Percentiles rank a stretch among this genome's conserved stretches.
Evolutionary conservation across 2,888 invertebrate species (phyloP).

Genomic region (Yponomeuta plumbellus): DNA sequence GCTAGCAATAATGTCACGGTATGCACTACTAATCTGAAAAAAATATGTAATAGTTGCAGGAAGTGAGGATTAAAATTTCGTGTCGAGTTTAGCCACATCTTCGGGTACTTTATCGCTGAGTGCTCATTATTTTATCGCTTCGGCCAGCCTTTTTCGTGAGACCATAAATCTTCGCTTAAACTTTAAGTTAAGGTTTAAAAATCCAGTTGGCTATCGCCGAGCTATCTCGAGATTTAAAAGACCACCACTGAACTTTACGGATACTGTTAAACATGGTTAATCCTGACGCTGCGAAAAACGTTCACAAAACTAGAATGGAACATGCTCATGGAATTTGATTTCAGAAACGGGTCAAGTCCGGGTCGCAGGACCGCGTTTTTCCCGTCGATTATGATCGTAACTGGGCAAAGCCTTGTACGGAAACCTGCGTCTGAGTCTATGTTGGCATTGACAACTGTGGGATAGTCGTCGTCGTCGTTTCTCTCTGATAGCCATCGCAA

Average conservation of each 20-base stretch:
- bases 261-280: background rate
- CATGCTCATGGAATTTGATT: background rate
- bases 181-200: slow-evolving; percentile 10
- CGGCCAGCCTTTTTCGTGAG: slow-evolving; percentile 13
- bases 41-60: background rate
- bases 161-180: slow-evolving; percentile 11
- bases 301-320: background rate
- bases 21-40: background rate
- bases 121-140: slow-evolving; percentile 13
- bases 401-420: slow-evolving; percentile 62
- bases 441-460: slow-evolving; percentile 68
- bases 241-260: slow-evolving; percentile 5
- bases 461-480: slow-evolving; percentile 54
- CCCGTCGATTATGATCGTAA: slow-evolving; percentile 60
- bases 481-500: slow-evolving; percentile 55
- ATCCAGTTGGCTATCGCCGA: slow-evolving; percentile 4
- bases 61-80: background rate
- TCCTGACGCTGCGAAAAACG: background rate
- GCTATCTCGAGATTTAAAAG: background rate
- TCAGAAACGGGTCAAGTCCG: slow-evolving; percentile 65
- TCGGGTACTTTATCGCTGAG: slow-evolving; percentile 6
- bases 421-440: slow-evolving; percentile 51
- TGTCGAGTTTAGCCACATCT: background rate
- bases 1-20: no score
- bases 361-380: slow-evolving; percentile 63